A percentile compares a stretch with the other conserved stretches of the same genome.
These are phyloP conservation scores for Holothuria scabra DNA, from an alignment of 53 echinoderm and acorn worm genomes.

Conservation along the genomic window DNA sequence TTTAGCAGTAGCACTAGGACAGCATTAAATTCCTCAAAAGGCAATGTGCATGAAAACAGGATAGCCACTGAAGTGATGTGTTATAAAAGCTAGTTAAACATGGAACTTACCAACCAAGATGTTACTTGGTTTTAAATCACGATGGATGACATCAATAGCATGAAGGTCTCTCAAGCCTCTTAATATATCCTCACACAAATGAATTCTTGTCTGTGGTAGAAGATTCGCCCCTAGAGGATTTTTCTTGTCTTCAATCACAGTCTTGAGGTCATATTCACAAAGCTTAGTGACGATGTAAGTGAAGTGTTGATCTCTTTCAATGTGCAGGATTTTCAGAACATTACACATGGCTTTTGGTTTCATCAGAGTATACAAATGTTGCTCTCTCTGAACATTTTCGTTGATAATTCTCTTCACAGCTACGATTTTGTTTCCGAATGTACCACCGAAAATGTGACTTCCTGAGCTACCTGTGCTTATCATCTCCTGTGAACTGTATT, in stretches of 20 bases:
- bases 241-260: background rate
- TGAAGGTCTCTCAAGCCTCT: background rate
- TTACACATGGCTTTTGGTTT: constrained; percentile 2
- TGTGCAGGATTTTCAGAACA: constrained; percentile 3
- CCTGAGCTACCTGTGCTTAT: background rate
- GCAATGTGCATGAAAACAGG: no score
- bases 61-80: no score
- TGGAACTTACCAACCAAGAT: constrained; percentile 4
- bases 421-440: background rate
- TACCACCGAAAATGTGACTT: background rate
- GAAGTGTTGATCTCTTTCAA: background rate
- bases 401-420: constrained; percentile 1
- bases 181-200: constrained; percentile 19
- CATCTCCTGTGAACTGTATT: no score
- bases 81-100: no score
- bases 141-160: background rate
- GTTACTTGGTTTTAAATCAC: constrained; percentile 17
- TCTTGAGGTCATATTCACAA: background rate
- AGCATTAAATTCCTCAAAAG: no score
- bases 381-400: constrained; percentile 15
- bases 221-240: background rate
- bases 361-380: background rate
- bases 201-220: background rate
- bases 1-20: no score
- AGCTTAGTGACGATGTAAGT: constrained; percentile 14